These are phyloP conservation scores for Panzeria rudis DNA, from an alignment of 2,888 invertebrate genomes.

Conservation along the genomic window DNA sequence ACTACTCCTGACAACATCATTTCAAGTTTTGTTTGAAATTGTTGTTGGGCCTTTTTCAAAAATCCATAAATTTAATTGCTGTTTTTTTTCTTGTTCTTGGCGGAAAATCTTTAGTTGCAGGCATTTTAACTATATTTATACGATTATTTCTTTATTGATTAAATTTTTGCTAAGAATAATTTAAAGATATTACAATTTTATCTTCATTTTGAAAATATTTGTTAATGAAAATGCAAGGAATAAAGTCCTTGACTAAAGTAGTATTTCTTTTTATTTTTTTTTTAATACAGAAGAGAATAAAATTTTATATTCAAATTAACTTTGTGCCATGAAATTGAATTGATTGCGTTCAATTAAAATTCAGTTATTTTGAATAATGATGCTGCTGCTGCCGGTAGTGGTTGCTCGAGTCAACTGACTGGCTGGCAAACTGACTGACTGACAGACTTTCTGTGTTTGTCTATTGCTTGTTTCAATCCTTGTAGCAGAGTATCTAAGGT, in stretches of 20 bases:
- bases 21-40: slow-evolving; percentile 14
- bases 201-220: slow-evolving; percentile 7
- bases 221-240: slow-evolving; percentile 33
- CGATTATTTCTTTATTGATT: slow-evolving; percentile 3
- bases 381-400: slow-evolving; percentile 18
- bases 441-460: slow-evolving; percentile 8
- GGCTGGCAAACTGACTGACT: not conserved
- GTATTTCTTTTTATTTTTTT: slow-evolving; percentile 3
- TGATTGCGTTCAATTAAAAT: slow-evolving; percentile 84
- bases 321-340: slow-evolving; percentile 80
- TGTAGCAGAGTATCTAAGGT: slow-evolving; percentile 50
- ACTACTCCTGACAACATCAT: slow-evolving; percentile 16
- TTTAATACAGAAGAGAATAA: slow-evolving; percentile 15
- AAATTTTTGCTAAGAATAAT: slow-evolving; percentile 5
- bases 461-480: slow-evolving; percentile 20
- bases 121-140: not conserved
- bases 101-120: not conserved
- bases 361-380: slow-evolving; percentile 80
- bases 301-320: slow-evolving; percentile 72
- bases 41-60: not conserved
- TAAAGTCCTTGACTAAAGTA: slow-evolving; percentile 18
- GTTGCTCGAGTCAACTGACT: not conserved
- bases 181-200: slow-evolving; percentile 27
- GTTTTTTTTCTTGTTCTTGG: not conserved
- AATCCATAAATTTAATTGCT: slow-evolving; percentile 61